Evolutionary conservation across 2,797 vertebrate species (phyloP).

Genomic region (Enteromius mattozi): DNA sequence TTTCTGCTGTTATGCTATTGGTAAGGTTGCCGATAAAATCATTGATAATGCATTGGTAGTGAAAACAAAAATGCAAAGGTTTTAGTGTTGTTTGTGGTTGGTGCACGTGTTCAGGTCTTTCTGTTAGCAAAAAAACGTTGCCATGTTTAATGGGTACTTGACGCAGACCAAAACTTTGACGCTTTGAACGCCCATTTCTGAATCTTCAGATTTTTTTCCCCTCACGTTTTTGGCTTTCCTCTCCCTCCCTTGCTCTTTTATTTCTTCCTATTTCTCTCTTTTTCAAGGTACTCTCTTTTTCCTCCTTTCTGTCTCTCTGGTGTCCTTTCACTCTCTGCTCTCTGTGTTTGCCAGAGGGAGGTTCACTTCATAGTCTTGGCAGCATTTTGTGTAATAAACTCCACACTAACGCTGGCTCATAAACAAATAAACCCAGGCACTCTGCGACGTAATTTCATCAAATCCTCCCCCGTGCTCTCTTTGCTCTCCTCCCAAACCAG

Average conservation of each 20-base stretch:
- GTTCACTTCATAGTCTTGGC: slow-evolving; percentile 61
- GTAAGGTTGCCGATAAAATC: background rate
- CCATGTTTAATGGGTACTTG: slow-evolving; percentile 36
- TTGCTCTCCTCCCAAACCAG: slow-evolving; percentile 43
- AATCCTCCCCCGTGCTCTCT: slow-evolving; percentile 48
- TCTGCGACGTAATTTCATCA: slow-evolving; percentile 58
- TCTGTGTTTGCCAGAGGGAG: slow-evolving; percentile 59
- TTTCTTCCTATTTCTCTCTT: slow-evolving; percentile 52
- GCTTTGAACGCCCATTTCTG: background rate
- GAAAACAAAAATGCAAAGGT: background rate
- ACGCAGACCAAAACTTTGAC: slow-evolving; percentile 18
- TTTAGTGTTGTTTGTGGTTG: background rate
- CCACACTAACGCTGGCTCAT: slow-evolving; percentile 60
- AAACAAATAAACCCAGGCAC: slow-evolving; percentile 61
- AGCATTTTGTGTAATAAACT: slow-evolving; percentile 65
- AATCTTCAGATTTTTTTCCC: slow-evolving; percentile 41
- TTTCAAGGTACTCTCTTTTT: slow-evolving; percentile 1
- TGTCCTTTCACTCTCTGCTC: slow-evolving; percentile 23
- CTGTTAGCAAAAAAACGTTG: background rate
- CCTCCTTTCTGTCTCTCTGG: slow-evolving; percentile 14
- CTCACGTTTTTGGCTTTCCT: slow-evolving; percentile 21
- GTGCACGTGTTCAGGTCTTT: background rate
- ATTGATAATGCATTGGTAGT: background rate
- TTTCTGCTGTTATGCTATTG: background rate
- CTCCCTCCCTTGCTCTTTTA: slow-evolving; percentile 28